Conservation (phyloP, 2,797 vertebrate genomes). For the Protosalanx chinensis region DNA sequence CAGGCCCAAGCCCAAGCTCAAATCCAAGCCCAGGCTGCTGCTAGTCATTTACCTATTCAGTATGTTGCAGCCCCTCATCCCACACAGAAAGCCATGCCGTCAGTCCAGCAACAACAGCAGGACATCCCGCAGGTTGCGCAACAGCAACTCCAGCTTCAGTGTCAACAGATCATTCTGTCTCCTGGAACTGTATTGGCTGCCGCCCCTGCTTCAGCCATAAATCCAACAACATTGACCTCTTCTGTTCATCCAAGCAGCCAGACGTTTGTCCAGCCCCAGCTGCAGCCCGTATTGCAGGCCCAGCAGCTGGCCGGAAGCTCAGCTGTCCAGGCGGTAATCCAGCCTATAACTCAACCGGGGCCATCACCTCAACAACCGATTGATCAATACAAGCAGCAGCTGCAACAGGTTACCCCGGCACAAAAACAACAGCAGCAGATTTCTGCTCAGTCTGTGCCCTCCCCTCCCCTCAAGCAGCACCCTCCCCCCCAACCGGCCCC, state of each 20-base stretch:
- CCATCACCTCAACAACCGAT: constrained; percentile 40
- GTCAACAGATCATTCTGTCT: constrained; percentile 64
- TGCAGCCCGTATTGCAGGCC: constrained; percentile 44
- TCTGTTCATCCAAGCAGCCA: constrained; percentile 57
- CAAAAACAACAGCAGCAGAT: constrained; percentile 54
- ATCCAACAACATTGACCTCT: constrained; percentile 46
- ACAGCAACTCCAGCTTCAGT: constrained; percentile 58
- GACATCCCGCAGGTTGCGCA: constrained; percentile 55
- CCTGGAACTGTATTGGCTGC: constrained; percentile 51
- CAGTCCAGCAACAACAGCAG: constrained; percentile 55
- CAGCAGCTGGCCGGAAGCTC: constrained; percentile 49
- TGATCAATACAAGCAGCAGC: constrained; percentile 64
- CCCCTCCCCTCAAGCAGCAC: constrained; percentile 42
- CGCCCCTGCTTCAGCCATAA: constrained; percentile 38
- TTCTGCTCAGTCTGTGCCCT: constrained; percentile 41
- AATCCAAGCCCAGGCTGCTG: constrained; percentile 44
- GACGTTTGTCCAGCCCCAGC: constrained; percentile 46
- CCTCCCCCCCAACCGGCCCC: constrained; percentile 46
- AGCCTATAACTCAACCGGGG: constrained; percentile 48
- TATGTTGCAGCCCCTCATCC: constrained; percentile 57
- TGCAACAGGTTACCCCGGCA: constrained; percentile 56
- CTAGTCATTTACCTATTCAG: constrained; percentile 51
- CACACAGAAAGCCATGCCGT: constrained; percentile 53
- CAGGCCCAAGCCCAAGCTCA: constrained; percentile 45
- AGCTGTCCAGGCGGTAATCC: constrained; percentile 52